phyloP scores from a whole-genome alignment of 2,113 vertebrate genomes.

The Dipodomys spectabilis region DNA sequence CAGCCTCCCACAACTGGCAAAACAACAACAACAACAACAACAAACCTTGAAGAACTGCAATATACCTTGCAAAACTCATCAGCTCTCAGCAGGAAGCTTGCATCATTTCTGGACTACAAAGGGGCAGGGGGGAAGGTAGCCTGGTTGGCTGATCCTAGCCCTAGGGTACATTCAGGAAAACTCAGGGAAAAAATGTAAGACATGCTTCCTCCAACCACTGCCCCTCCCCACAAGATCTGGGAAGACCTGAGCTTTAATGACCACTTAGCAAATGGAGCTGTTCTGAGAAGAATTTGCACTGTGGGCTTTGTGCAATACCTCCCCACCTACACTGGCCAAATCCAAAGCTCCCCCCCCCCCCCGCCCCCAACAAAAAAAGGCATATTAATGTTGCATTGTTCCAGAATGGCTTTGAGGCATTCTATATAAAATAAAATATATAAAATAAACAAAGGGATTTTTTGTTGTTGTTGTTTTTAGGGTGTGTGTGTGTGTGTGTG shows the following conservation, averaged over 20 bases:
- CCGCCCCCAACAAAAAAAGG: neutral
- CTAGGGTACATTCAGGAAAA: fast-evolving
- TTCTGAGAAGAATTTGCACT: neutral
- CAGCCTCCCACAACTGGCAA: too few species aligned
- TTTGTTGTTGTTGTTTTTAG: neutral
- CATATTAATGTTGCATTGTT: neutral
- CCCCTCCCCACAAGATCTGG: too few species aligned
- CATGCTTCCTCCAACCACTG: too few species aligned
- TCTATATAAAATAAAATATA: neutral
- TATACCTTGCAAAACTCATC: constrained; percentile 26
- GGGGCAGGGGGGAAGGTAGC: neutral
- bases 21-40: too few species aligned
- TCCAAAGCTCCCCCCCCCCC: neutral
- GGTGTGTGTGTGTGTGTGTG: too few species aligned
- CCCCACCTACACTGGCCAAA: neutral
- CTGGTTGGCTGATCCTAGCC: neutral
- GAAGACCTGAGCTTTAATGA: neutral
- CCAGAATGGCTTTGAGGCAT: neutral
- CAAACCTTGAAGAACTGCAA: neutral
- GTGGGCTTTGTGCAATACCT: too few species aligned
- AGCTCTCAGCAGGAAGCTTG: neutral
- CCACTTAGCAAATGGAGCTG: neutral
- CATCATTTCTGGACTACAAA: neutral
- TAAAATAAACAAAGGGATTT: neutral
- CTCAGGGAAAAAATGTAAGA: too few species aligned